Percentiles rank a stretch among this genome's conserved stretches.
These are phyloP conservation scores for Drosophila falleni DNA, from an alignment of 2,888 invertebrate genomes.

Conservation along the genomic window DNA sequence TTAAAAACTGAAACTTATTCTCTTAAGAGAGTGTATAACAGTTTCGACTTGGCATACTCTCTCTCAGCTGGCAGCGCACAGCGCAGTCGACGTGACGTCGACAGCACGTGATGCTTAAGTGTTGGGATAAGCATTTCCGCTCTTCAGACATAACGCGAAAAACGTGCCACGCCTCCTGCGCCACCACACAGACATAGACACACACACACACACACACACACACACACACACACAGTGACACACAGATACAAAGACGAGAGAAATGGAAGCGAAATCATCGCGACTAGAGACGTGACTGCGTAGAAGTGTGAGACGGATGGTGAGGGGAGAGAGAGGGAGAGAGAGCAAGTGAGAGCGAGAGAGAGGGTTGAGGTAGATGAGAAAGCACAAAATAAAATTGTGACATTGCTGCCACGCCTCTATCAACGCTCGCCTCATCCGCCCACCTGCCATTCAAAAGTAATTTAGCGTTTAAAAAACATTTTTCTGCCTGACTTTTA, in stretches of 20 bases:
- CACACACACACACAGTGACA: no score
- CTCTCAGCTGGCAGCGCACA: slow-evolving; percentile 26
- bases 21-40: slow-evolving; percentile 23
- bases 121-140: slow-evolving; percentile 81
- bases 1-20: background rate
- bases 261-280: slow-evolving; percentile 12
- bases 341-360: no score
- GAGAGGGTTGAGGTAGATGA: slow-evolving; percentile 39
- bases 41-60: background rate
- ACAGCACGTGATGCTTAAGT: slow-evolving; percentile 76
- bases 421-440: slow-evolving; percentile 30
- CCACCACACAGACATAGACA: slow-evolving; percentile 8
- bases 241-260: background rate
- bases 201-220: slow-evolving; percentile 12
- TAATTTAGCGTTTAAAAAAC: slow-evolving; percentile 81
- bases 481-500: slow-evolving; percentile 80
- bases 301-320: background rate
- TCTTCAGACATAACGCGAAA: slow-evolving; percentile 75
- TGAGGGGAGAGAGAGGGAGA: background rate
- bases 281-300: slow-evolving; percentile 25
- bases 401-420: slow-evolving; percentile 66
- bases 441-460: slow-evolving; percentile 74
- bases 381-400: slow-evolving; percentile 77
- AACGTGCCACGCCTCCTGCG: slow-evolving; percentile 39
- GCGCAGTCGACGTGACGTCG: slow-evolving; percentile 42